Percentiles rank a stretch among this genome's conserved stretches.
phyloP scores from a whole-genome alignment of 2,113 vertebrate species.

The Vombatus ursinus region DNA sequence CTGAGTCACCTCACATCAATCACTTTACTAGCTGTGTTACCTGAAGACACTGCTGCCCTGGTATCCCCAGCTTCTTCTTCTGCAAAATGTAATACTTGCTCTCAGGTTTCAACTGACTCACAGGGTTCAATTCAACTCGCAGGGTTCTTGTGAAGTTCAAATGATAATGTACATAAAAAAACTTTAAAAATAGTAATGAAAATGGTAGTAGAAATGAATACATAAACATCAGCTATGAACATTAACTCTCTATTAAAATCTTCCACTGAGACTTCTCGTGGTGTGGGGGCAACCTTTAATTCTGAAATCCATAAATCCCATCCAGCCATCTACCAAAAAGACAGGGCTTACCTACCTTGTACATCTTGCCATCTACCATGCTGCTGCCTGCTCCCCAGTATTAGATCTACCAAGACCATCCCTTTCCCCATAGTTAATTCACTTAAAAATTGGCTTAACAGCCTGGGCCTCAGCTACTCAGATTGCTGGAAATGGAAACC shows the following conservation, averaged over 20 bases:
- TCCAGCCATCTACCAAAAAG: background rate
- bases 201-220: background rate
- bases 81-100: background rate
- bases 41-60: background rate
- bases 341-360: background rate
- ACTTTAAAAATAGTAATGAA: background rate
- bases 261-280: background rate
- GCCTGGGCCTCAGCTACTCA: background rate
- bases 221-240: background rate
- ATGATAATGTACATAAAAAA: background rate
- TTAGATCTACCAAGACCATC: background rate
- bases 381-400: background rate
- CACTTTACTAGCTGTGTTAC: background rate
- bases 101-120: background rate
- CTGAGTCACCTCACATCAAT: background rate
- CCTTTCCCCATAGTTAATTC: background rate
- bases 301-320: background rate
- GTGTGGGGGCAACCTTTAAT: background rate
- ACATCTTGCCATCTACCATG: background rate
- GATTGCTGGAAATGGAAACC: background rate
- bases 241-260: background rate
- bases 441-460: background rate
- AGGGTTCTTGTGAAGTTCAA: background rate
- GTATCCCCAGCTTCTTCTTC: background rate
- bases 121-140: background rate